These are phyloP conservation scores for Monomorium pharaonis DNA, from an alignment of 1,140 invertebrate genomes.

Conservation along the genomic window DNA sequence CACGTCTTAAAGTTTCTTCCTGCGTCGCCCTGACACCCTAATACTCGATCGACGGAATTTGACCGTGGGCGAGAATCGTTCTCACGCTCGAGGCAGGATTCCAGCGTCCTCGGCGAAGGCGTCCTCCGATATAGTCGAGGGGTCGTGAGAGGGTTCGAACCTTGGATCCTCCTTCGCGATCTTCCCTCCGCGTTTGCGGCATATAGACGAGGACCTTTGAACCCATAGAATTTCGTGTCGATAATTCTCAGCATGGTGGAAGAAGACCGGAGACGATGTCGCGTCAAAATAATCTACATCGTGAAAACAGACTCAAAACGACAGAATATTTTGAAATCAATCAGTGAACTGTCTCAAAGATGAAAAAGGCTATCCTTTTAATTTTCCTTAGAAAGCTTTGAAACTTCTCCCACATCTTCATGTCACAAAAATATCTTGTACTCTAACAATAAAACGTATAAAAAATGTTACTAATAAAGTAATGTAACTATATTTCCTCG, in stretches of 20 bases:
- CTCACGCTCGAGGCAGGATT: slow-evolving; percentile 74
- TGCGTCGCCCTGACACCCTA: slow-evolving; percentile 74
- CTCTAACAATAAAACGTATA: not conserved
- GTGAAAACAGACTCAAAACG: not conserved
- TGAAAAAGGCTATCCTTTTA: not conserved
- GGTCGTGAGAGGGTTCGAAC: slow-evolving; percentile 79
- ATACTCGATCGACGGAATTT: slow-evolving; percentile 73
- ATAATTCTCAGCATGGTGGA: slow-evolving; percentile 61
- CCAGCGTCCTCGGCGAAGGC: slow-evolving; percentile 29
- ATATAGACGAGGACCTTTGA: slow-evolving; percentile 73
- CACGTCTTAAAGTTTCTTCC: slow-evolving; percentile 57
- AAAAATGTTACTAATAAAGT: not conserved
- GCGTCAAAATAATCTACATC: slow-evolving; percentile 23
- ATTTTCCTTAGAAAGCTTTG: not conserved
- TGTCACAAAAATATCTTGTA: not conserved
- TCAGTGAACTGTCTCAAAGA: not conserved
- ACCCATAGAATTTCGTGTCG: slow-evolving; percentile 73
- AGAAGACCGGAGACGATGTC: not conserved
- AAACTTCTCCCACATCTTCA: not conserved
- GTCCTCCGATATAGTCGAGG: slow-evolving; percentile 54
- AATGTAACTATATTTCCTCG: not conserved
- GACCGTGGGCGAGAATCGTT: slow-evolving; percentile 75
- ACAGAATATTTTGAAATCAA: not conserved
- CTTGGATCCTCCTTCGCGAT: slow-evolving; percentile 61
- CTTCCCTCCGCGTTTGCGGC: slow-evolving; percentile 43